A percentile compares a stretch with the other conserved stretches of the same genome.
Evolutionary conservation across 1,140 invertebrate genomes (phyloP).

Genomic region (Bombus turneri): DNA sequence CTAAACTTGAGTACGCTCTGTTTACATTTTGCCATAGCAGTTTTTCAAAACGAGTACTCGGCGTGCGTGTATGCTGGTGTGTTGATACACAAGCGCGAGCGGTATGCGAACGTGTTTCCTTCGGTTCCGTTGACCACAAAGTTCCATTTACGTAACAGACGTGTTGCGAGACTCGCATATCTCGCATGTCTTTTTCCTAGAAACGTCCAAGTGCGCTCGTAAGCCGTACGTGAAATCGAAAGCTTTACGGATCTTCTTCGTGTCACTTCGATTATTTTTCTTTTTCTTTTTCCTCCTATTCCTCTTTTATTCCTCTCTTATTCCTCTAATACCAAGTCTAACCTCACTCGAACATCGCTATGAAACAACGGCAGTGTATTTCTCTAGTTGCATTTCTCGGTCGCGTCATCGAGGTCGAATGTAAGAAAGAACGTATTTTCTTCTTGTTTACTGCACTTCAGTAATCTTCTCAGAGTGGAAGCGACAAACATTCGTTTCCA

Average conservation of each 20-base stretch:
- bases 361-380: not conserved
- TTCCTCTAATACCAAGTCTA: too few species aligned
- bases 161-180: constrained; percentile 45
- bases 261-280: constrained; percentile 2
- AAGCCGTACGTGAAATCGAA: not conserved
- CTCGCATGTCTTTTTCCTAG: constrained; percentile 27
- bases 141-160: constrained; percentile 50
- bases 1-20: not conserved
- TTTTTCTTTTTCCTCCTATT: not conserved
- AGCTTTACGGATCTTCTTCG: not conserved
- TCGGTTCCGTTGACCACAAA: constrained; percentile 46
- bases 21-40: constrained; percentile 8
- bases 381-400: not conserved
- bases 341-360: not conserved
- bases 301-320: too few species aligned
- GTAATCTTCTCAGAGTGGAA: not conserved
- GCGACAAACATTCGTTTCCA: too few species aligned
- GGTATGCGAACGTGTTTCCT: constrained; percentile 20
- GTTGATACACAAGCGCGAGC: constrained; percentile 5
- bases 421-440: not conserved
- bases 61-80: too few species aligned
- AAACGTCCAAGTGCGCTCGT: not conserved
- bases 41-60: not conserved
- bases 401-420: not conserved
- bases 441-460: not conserved